Conservation (phyloP, 30 jellyfish, hydroid and myxozoan species). For the Sanderia malayensis region DNA sequence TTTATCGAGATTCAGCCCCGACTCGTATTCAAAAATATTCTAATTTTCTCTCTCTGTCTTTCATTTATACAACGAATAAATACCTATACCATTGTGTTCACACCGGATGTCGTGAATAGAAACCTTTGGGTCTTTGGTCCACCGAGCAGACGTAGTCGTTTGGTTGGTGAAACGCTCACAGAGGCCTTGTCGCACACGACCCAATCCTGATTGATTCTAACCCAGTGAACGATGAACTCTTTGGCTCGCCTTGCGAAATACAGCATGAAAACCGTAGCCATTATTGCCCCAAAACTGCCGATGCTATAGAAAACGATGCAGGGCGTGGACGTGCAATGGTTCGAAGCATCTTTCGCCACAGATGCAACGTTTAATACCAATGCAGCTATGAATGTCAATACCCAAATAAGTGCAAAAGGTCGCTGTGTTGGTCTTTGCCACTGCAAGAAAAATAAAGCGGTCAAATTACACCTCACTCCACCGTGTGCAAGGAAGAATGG, state of each 20-base stretch:
- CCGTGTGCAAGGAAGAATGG: too few species aligned
- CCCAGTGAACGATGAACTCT: slow-evolving; percentile 54
- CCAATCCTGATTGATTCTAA: slow-evolving; percentile 63
- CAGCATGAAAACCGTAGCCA: slow-evolving; percentile 48
- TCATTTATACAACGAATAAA: too few species aligned
- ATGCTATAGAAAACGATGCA: slow-evolving; percentile 72
- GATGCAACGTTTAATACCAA: slow-evolving; percentile 59
- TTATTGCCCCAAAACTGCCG: slow-evolving; percentile 70
- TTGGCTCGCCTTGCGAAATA: slow-evolving; percentile 58
- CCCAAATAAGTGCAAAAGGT: slow-evolving; percentile 65
- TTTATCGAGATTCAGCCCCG: too few species aligned
- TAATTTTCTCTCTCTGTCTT: too few species aligned
- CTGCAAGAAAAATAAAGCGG: slow-evolving; percentile 16
- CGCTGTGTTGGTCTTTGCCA: slow-evolving; percentile 82
- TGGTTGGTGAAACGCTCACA: not conserved
- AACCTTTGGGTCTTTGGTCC: not conserved
- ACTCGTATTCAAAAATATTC: too few species aligned
- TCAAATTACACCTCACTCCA: not conserved
- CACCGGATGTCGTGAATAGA: not conserved
- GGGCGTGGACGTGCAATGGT: slow-evolving; percentile 60
- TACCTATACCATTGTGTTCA: slow-evolving; percentile 1
- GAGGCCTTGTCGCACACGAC: slow-evolving; percentile 18
- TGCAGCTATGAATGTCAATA: slow-evolving; percentile 45
- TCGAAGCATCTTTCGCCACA: slow-evolving; percentile 73
- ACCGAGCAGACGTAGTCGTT: not conserved